Base-by-base conservation (phyloP, 1,140 invertebrate species). In the Bombus fervidus region DNA sequence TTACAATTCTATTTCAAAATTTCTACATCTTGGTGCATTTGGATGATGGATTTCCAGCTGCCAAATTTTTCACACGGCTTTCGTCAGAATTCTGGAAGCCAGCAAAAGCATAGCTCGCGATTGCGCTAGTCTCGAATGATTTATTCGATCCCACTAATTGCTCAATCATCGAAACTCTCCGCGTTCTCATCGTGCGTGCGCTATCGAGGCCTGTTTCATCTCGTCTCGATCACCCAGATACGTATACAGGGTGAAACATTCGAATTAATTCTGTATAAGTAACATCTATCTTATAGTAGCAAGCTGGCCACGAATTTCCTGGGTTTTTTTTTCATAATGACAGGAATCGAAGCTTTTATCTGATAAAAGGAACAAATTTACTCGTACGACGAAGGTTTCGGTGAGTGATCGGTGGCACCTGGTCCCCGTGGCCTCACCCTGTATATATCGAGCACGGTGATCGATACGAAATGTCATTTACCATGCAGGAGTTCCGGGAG, bases 391-490 rank as follows among this genome's bases (percentile, higher is more conserved):
- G 69, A 73, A 28, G 18, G 25, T 39, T 22, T 31, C 8, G 18
- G 3, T 2, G 31, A 31, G n/a, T 9, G 13, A 68, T 68, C 25
- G 31, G 22, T 28, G 72, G n/a, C 41, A 72, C 22, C 22, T 76
- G 43, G 31, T 31, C 74, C 37, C 53, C 22, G n/a, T 31, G 53
- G 59, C 69, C 53, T 43, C 79, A 82, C 53, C 72, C 81, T 79
- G 66, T 31, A 37, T 73, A 57, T 78, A 82, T 81, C 81, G 83
- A 62, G 39, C 66, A 71, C 5, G 39, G 13, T 85, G 72, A 90
- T 90, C 89, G 83, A 86, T 81, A 78, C 86, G 78, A 90, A 91
- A 90, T 86, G 89, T 90, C 86, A 88, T 90, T 90, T 86, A 57
- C 47, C 66, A 69, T 72, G 64, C 78, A 81, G 69, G 68, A 91